Evolutionary conservation across 2,797 vertebrate genomes (phyloP).

Genomic region (Chiloscyllium punctatum): DNA sequence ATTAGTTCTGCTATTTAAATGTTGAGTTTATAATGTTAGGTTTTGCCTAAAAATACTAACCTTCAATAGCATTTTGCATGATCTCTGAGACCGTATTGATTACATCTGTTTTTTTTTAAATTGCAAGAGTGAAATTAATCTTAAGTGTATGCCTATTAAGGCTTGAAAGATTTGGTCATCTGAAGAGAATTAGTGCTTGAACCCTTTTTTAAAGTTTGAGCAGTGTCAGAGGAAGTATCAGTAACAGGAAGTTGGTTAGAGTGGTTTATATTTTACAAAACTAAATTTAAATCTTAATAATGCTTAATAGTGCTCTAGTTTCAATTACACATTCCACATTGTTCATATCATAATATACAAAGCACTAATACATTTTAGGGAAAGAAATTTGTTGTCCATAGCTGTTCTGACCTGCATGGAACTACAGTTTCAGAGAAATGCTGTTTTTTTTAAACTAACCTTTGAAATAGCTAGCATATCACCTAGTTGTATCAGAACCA

Average conservation of each 20-base stretch:
- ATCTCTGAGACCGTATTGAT: not conserved
- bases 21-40: not conserved
- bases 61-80: not conserved
- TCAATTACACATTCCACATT: not conserved
- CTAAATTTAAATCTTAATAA: conserved; percentile 39
- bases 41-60: not conserved
- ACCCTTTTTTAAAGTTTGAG: conserved; percentile 43
- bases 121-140: not conserved
- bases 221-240: conserved; percentile 76
- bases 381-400: too few relatives aligned
- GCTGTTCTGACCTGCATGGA: too few relatives aligned
- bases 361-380: not conserved
- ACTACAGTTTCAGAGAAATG: too few relatives aligned
- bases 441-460: too few relatives aligned
- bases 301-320: not conserved
- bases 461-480: too few relatives aligned
- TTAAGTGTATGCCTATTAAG: not conserved
- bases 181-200: conserved; percentile 14
- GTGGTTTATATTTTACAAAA: conserved; percentile 42
- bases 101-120: not conserved
- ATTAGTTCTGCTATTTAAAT: conserved; percentile 9
- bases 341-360: not conserved
- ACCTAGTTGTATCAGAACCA: too few relatives aligned
- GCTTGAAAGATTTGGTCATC: not conserved
- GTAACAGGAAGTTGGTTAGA: conserved; percentile 65